These are phyloP conservation scores for Drosophila fulvimacula DNA, from an alignment of 2,888 invertebrate species.

Conservation along the genomic window DNA sequence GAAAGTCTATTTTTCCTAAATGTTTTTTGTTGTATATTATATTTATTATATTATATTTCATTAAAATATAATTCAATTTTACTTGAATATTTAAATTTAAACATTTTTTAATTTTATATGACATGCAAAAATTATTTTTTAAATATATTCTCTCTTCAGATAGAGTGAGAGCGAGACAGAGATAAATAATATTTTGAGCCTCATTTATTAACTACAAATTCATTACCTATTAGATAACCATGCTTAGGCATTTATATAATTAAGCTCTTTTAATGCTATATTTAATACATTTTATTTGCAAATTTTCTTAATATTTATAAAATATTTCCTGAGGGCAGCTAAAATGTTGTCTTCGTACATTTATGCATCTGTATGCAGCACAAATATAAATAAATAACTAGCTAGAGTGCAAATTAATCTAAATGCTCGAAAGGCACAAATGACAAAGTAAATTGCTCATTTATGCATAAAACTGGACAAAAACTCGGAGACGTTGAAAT, in stretches of 20 bases:
- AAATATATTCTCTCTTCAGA: too few relatives aligned
- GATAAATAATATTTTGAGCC: too few relatives aligned
- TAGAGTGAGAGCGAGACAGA: too few relatives aligned
- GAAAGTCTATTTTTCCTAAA: neutral
- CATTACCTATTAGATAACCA: neutral
- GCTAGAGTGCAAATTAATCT: constrained; percentile 33
- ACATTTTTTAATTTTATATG: too few relatives aligned
- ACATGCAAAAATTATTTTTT: too few relatives aligned
- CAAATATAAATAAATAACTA: constrained; percentile 28
- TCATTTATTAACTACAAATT: neutral
- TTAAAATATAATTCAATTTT: neutral
- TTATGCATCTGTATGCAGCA: neutral
- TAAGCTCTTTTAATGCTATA: neutral
- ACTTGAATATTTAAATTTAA: too few relatives aligned
- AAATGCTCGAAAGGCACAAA: constrained; percentile 36
- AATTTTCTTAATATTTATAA: neutral
- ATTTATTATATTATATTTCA: neutral
- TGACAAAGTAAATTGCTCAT: constrained; percentile 64
- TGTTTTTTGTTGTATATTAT: too few relatives aligned
- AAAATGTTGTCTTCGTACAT: neutral
- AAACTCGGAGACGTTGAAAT: constrained; percentile 16
- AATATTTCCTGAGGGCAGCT: neutral
- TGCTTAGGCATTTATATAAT: neutral
- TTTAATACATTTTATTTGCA: too few relatives aligned
- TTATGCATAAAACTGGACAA: constrained; percentile 54